Conservation (phyloP, 2,888 invertebrate species). For the Pandemis cinnamomeana region DNA sequence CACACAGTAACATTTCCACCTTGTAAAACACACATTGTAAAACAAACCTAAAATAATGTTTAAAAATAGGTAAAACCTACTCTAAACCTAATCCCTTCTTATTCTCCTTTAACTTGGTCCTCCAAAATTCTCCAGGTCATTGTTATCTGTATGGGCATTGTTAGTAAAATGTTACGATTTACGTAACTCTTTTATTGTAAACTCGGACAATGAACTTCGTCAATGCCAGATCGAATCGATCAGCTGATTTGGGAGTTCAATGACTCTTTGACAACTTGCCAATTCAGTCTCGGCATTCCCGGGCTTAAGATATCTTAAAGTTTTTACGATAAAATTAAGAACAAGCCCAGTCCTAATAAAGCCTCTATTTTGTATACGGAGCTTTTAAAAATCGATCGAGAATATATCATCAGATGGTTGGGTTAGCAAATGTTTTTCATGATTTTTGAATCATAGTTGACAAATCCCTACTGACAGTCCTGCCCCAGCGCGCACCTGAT, state of each 20-base stretch:
- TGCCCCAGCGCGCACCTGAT: no score
- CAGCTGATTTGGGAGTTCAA: conserved; percentile 43
- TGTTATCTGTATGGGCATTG: not conserved
- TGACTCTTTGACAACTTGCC: conserved; percentile 27
- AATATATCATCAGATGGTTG: no score
- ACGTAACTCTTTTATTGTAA: conserved; percentile 31
- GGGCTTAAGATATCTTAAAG: not conserved
- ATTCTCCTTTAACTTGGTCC: not conserved
- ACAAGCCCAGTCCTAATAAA: not conserved
- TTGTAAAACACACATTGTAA: no score
- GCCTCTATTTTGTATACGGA: no score
- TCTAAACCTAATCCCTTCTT: not conserved
- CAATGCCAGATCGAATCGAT: conserved; percentile 46
- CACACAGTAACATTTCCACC: no score
- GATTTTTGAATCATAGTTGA: no score
- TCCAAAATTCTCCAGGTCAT: not conserved
- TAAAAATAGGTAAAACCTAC: no score
- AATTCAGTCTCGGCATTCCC: conserved; percentile 2
- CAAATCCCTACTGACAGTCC: no score
- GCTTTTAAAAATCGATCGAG: no score
- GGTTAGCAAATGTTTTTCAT: no score
- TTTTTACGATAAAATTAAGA: not conserved
- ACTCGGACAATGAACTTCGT: conserved; percentile 37
- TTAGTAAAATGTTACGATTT: conserved; percentile 15
- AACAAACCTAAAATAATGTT: no score